A percentile compares a stretch with the other conserved stretches of the same genome.
phyloP scores from a whole-genome alignment of 2,797 vertebrate species.

The Silurus aristotelis region DNA sequence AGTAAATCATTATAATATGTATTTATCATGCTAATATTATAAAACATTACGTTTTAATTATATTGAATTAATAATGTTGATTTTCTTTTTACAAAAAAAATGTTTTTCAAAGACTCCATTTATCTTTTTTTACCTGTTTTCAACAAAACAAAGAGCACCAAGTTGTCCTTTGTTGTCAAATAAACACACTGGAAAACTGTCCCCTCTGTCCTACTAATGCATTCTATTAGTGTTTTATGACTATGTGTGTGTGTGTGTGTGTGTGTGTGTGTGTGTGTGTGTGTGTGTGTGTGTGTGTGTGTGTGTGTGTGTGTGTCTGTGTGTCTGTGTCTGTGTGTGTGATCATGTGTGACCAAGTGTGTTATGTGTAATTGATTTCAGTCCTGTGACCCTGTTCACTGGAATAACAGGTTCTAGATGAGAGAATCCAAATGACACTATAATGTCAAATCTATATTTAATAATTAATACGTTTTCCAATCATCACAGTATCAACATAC shows the following conservation, averaged over 20 bases:
- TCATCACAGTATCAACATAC: background rate
- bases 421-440: background rate
- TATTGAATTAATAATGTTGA: too few species aligned
- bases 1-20: background rate
- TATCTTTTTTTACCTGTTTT: background rate
- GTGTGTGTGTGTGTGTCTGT: background rate
- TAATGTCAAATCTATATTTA: too few species aligned
- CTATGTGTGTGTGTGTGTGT: background rate
- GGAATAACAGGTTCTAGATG: background rate
- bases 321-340: background rate
- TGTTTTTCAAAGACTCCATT: background rate
- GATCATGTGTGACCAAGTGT: slow-evolving; percentile 4
- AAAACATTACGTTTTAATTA: too few species aligned
- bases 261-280: background rate
- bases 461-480: background rate
- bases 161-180: background rate
- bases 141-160: background rate
- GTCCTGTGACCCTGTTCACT: slow-evolving; percentile 1
- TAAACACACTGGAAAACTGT: slow-evolving; percentile 66
- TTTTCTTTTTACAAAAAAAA: too few species aligned
- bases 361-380: slow-evolving; percentile 22
- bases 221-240: background rate
- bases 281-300: background rate
- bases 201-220: slow-evolving; percentile 72
- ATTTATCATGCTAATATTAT: too few species aligned